A percentile compares a stretch with the other conserved stretches of the same genome.
These are phyloP conservation scores for Tolypeutes matacus DNA, from an alignment of 2,797 vertebrate genomes.

Conservation along the genomic window DNA sequence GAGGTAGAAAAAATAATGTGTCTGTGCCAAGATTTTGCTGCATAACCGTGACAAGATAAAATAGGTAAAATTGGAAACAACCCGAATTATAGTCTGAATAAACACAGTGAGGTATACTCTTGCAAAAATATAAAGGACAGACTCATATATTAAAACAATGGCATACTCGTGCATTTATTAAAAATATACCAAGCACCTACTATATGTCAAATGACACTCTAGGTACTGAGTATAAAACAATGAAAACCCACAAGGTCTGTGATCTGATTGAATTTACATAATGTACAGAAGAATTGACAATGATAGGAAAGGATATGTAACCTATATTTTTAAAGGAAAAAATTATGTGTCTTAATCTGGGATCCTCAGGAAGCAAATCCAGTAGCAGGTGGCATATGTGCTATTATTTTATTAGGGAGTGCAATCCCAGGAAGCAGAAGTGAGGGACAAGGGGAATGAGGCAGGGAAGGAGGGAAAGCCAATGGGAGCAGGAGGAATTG, in stretches of 20 bases:
- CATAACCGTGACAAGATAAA: neutral
- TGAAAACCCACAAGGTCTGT: neutral
- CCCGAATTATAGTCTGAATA: neutral
- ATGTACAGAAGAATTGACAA: neutral
- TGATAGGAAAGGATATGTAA: neutral
- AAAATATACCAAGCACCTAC: conserved; percentile 1
- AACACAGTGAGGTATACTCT: neutral
- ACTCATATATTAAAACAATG: neutral
- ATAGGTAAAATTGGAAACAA: neutral
- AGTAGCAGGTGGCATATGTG: neutral
- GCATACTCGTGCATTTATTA: neutral
- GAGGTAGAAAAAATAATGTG: neutral
- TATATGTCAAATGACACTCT: neutral
- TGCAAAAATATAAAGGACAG: neutral
- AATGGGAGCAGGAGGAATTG: neutral
- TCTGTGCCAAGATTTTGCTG: neutral
- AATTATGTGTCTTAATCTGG: neutral
- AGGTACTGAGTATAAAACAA: neutral
- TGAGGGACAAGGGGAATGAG: neutral
- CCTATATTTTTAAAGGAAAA: neutral
- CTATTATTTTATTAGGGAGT: neutral
- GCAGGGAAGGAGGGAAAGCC: neutral
- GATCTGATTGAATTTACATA: neutral
- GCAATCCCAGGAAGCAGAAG: neutral
- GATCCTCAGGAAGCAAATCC: neutral